phyloP scores from a whole-genome alignment of 2,888 invertebrate species.

The Drosophila helvetica region DNA sequence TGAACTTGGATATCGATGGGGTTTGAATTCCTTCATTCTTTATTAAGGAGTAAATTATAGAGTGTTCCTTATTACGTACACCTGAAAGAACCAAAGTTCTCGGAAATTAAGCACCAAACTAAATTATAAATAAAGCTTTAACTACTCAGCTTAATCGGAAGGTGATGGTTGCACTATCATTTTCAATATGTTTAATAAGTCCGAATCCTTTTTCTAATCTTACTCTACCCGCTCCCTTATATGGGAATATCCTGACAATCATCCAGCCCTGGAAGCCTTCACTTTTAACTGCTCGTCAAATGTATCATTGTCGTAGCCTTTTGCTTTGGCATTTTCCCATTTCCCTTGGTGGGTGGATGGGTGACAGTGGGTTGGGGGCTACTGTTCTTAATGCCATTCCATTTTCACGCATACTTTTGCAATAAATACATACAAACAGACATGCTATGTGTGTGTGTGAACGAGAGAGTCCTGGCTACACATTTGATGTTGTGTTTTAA shows the following conservation, averaged over 20 bases:
- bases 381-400: conserved; percentile 56
- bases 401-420: conserved; percentile 53
- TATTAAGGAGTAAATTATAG: too few relatives aligned
- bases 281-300: conserved; percentile 50
- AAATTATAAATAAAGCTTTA: too few relatives aligned
- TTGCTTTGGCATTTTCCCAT: conserved; percentile 28
- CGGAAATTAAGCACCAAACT: too few relatives aligned
- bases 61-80: too few relatives aligned
- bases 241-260: neutral
- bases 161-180: too few relatives aligned
- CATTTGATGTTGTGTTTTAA: conserved; percentile 52
- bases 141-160: too few relatives aligned
- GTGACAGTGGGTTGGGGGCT: conserved; percentile 2
- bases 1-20: too few relatives aligned
- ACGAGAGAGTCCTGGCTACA: conserved; percentile 17
- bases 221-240: neutral
- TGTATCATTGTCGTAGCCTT: conserved; percentile 58
- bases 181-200: too few relatives aligned
- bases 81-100: too few relatives aligned
- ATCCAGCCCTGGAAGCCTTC: conserved; percentile 42
- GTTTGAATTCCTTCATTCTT: too few relatives aligned
- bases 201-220: neutral
- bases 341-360: conserved; percentile 7
- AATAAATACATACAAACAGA: conserved; percentile 24
- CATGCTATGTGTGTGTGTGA: conserved; percentile 4